phyloP scores from a whole-genome alignment of 2,888 invertebrate species.

The Drosophila aldrichi region DNA sequence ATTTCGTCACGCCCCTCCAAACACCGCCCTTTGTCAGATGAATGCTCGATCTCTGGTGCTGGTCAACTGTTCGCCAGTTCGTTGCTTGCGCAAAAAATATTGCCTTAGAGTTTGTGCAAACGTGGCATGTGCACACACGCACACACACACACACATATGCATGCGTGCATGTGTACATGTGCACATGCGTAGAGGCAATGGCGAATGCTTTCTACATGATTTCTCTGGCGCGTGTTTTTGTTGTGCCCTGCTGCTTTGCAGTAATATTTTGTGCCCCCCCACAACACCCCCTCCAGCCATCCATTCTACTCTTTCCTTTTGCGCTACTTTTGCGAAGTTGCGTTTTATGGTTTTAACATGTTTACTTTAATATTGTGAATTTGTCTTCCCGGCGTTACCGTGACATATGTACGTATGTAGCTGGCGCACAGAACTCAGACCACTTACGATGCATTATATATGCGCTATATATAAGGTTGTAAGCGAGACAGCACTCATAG shows the following conservation, averaged over 20 bases:
- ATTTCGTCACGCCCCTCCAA: conserved; percentile 64
- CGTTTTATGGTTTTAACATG: conserved; percentile 80
- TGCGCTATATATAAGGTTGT: too few species aligned
- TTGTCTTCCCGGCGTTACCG: conserved; percentile 74
- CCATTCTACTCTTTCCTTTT: background rate
- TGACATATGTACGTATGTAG: conserved; percentile 78
- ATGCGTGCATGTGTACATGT: background rate
- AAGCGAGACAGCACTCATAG: too few species aligned
- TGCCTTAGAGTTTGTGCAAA: conserved; percentile 67
- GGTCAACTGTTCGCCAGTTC: conserved; percentile 55
- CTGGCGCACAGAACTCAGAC: conserved; percentile 2
- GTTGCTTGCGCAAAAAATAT: conserved; percentile 70
- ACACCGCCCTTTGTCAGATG: background rate
- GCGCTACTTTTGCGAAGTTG: conserved; percentile 63
- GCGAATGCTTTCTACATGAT: conserved; percentile 72
- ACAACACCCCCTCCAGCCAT: background rate
- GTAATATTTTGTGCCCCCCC: conserved; percentile 57
- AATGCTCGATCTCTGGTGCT: conserved; percentile 5
- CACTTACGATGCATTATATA: conserved; percentile 6
- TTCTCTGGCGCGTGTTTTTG: conserved; percentile 67
- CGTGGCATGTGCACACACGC: conserved; percentile 39
- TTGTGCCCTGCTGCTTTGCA: conserved; percentile 45
- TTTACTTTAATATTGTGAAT: conserved; percentile 81
- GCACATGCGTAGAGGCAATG: conserved; percentile 22
- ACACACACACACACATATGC: background rate